Base-by-base conservation (phyloP, 2,797 vertebrate genomes). In the Enteromius afrohamiltoni region DNA sequence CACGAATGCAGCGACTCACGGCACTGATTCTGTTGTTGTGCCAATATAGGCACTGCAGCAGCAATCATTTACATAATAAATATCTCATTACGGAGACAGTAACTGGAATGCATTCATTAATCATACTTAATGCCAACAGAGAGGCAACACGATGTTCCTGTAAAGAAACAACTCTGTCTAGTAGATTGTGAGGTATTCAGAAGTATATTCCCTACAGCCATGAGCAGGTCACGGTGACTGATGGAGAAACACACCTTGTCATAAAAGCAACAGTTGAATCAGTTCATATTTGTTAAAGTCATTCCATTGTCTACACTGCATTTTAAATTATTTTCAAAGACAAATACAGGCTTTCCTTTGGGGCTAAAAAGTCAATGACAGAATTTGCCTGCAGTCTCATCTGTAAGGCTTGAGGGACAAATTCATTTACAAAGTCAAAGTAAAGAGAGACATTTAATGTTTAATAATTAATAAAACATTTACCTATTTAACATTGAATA, bases 1-100 rank as follows among this genome's bases (percentile, higher is more conserved):
- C 68, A 88, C 89, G 90, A 87, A 87, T 87, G 84, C 26, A 85
- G 91, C 92, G 92, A 93, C 91, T 93, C 92, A 87, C 85, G 82
- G 90, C 80, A 11, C 86, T 78, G 89, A 90, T 88, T 89, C 89
- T 93, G 91, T 93, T 90, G 80, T 75, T 79, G 83, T 88, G 92
- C 92, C 92, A 92, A 89, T 88, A 91, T 88, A 91, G 87, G 90
- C 78, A 69, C 82, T 79, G 70, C 76, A 80, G 80, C 55, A 53
- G 26, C 58, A 31, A 16, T 42, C n/a, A 68, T 76, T 76, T 82
- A 67, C 80, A 82, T 76, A 76, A 67, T 42, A 67, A 76, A 75
- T 81, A 73, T 60, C 51, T 62, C 64, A 64, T 77, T 76, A 68
- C 4, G 0, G 26, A 77, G 31, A 67, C 71, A 76, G 58, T 53